Conservation (phyloP, 1,140 invertebrate species). For the Drosophila tani region DNA sequence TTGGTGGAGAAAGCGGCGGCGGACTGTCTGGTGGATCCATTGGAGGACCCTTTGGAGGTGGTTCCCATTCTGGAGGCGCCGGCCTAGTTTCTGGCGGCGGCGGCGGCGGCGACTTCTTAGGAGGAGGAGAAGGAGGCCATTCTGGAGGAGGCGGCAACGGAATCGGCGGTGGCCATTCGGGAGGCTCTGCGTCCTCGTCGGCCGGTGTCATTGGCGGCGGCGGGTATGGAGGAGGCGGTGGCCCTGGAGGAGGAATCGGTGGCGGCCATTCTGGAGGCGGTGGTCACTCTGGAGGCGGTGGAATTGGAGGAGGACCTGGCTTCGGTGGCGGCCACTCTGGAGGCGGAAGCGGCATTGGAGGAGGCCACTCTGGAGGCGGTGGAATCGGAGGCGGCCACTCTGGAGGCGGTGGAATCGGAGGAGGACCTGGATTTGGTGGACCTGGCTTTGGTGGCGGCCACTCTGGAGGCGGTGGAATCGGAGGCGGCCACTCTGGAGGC, state of each 20-base stretch:
- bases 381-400: conserved; percentile 13
- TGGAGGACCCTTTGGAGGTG: conserved; percentile 25
- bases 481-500: conserved; percentile 8
- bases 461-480: not conserved
- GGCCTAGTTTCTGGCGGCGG: conserved; percentile 21
- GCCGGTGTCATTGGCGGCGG: too few species aligned
- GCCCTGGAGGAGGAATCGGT: not conserved
- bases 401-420: not conserved
- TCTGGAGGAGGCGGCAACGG: conserved; percentile 20
- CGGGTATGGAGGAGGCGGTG: too few species aligned
- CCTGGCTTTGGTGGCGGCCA: too few species aligned
- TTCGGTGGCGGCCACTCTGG: conserved; percentile 19
- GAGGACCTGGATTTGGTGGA: conserved; percentile 15
- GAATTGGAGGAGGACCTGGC: conserved; percentile 25
- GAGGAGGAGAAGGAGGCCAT: not conserved
- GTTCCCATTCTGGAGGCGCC: conserved; percentile 21
- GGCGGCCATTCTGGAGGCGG: not conserved
- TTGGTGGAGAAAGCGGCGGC: conserved; percentile 25
- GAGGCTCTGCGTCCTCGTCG: too few species aligned
- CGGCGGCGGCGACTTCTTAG: not conserved
- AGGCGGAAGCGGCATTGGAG: conserved; percentile 24
- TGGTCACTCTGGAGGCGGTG: not conserved
- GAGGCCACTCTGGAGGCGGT: conserved; percentile 14
- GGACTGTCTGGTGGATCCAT: conserved; percentile 24
- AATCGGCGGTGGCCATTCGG: not conserved